phyloP scores from a whole-genome alignment of 2,888 invertebrate species.

The Sesia bembeciformis region DNA sequence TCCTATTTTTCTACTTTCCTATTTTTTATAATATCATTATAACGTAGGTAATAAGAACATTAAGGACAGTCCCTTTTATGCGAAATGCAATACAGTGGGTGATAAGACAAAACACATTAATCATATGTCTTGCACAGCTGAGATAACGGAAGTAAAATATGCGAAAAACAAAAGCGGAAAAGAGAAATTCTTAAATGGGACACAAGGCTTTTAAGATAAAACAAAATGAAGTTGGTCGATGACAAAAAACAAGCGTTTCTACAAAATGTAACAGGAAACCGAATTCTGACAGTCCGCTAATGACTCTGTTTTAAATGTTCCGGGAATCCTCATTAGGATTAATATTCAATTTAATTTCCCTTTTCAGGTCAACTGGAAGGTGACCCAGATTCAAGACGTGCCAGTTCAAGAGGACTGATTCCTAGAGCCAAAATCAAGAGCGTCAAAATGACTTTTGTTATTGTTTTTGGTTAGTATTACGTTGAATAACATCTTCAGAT shows the following conservation, averaged over 20 bases:
- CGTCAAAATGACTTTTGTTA: slow-evolving; percentile 97
- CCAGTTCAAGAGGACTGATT: slow-evolving; percentile 93
- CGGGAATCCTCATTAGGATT: not conserved
- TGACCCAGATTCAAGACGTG: slow-evolving; percentile 79
- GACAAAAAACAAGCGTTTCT: not conserved
- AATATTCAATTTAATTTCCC: not conserved
- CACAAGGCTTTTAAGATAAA: not conserved
- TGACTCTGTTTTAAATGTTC: slow-evolving; percentile 13
- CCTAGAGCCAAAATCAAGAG: slow-evolving; percentile 97
- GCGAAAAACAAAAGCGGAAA: too few species aligned
- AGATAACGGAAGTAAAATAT: too few species aligned
- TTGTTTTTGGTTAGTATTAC: slow-evolving; percentile 86
- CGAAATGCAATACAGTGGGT: too few species aligned
- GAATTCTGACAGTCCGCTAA: slow-evolving; percentile 13
- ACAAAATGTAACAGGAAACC: slow-evolving; percentile 17
- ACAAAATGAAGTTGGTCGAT: not conserved
- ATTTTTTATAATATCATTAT: too few species aligned
- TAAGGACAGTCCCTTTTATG: too few species aligned
- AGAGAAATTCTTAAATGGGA: not conserved
- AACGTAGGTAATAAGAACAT: too few species aligned
- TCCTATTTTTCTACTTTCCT: too few species aligned
- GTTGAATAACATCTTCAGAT: not conserved
- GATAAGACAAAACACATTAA: too few species aligned
- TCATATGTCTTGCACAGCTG: too few species aligned
- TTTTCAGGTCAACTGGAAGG: slow-evolving; percentile 57